These are phyloP conservation scores for Tipula lateralis DNA, from an alignment of 2,888 invertebrate genomes.

Conservation along the genomic window DNA sequence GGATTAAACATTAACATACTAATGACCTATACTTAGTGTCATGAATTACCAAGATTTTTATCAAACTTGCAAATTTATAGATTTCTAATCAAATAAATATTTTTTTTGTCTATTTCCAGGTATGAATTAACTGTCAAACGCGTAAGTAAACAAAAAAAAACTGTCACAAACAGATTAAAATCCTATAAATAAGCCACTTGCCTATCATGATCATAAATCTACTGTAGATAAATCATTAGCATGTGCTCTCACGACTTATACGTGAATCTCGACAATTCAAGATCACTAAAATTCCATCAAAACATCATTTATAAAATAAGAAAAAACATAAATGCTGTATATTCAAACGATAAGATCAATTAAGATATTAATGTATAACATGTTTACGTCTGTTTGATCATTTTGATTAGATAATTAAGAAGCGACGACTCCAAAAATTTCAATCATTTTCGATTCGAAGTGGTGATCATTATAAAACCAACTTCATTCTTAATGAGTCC, in stretches of 20 bases:
- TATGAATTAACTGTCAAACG: background rate
- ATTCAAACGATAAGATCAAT: slow-evolving; percentile 2
- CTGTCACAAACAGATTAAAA: background rate
- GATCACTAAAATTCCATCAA: background rate
- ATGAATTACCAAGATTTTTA: background rate
- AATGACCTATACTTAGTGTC: background rate
- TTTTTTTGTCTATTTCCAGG: background rate
- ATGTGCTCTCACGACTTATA: background rate
- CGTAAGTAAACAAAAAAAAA: background rate
- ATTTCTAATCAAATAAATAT: background rate
- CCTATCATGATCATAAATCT: background rate
- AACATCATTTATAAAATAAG: background rate
- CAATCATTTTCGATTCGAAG: background rate
- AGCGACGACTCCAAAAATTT: background rate
- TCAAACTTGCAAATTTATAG: background rate
- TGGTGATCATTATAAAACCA: background rate
- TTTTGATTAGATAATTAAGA: slow-evolving; percentile 19
- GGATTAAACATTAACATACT: background rate
- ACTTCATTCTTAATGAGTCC: background rate
- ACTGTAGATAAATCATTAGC: background rate
- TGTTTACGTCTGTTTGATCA: background rate
- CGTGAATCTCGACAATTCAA: background rate
- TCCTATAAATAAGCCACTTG: background rate
- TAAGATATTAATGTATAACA: slow-evolving; percentile 11
- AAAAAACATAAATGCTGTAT: background rate